Conservation (phyloP, 1,140 invertebrate genomes). For the Zaprionus ornatus region DNA sequence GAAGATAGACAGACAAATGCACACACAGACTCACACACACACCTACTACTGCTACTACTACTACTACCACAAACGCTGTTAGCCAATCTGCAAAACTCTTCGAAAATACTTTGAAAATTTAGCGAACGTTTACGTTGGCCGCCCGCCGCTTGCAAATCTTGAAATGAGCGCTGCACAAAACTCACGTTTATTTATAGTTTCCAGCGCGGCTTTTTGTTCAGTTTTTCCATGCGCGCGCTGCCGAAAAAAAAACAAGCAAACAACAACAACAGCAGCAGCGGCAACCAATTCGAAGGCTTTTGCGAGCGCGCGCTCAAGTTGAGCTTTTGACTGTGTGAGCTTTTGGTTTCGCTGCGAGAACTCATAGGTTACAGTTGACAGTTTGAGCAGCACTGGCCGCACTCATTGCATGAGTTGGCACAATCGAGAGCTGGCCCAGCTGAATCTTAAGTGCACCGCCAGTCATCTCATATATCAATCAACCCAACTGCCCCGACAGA, state of each 20-base stretch:
- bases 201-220: constrained; percentile 47
- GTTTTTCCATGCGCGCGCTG: constrained; percentile 62
- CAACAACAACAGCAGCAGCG: constrained; percentile 24
- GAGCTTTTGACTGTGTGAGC: constrained; percentile 48
- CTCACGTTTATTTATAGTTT: constrained; percentile 83
- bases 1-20: constrained; percentile 3
- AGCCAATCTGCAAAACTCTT: constrained; percentile 47
- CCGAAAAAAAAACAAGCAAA: constrained; percentile 43
- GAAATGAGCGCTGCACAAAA: constrained; percentile 76
- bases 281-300: constrained; percentile 64
- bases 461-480: constrained; percentile 3
- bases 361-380: constrained; percentile 43
- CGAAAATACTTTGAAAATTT: constrained; percentile 28
- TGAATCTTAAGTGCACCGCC: constrained; percentile 20
- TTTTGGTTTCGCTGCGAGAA: constrained; percentile 19
- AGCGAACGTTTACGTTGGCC: constrained; percentile 55
- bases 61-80: constrained; percentile 16
- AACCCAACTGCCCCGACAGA: background rate
- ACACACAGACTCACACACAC: constrained; percentile 36
- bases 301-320: constrained; percentile 24
- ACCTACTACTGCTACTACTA: constrained; percentile 36
- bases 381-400: constrained; percentile 46
- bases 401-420: constrained; percentile 21
- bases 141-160: constrained; percentile 79
- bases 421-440: background rate